Evolutionary conservation across 2,888 invertebrate species (phyloP), one percentile per base, ranked within the genome.

Genomic region (Diaphora mendica): DNA sequence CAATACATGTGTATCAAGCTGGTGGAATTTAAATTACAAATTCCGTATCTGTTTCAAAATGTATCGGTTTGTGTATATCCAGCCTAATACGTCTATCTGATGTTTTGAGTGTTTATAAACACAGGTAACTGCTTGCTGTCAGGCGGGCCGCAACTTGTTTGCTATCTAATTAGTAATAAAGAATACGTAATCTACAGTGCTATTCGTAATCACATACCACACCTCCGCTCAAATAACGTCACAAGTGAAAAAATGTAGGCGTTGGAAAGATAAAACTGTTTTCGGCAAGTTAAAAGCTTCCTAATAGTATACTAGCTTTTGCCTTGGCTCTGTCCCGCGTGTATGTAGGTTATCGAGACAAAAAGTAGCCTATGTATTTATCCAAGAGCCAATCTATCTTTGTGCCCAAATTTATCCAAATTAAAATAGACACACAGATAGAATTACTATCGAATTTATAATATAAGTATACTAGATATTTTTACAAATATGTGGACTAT

Each of bases 401-500:
- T 39, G 7, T 39, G 39, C 8, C 39, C 39, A 39, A 39, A 39
- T 8, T 39, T 39, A 39, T 39, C 39, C 39, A 9, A 39, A 39
- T 39, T 11, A 11, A 35, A 35, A 35, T 35, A 35, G 35, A 35
- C 35, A 35, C 4, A 35, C 35, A 35, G 35, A 35, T 35, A 35
- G 35, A 33, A 4, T 35, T 35, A 35, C 35, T 35, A 35, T 35
- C 35, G 35, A 35, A 35, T 7, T 35, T 7, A 35, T 35, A 35
- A 35, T 35, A 35, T 35, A 35, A 35, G 11, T 39, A 39, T 39
- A 64, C 33, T 33, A 66, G 59, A 51, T 15, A 39, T 72, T 69
- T 65, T 59, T 33, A 59, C 23, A 66, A 70, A 74, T 70, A 71
- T 64, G 73, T 80, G 73, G 23, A 75, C 9, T 35, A 68, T 70